A percentile compares a stretch with the other conserved stretches of the same genome.
Evolutionary conservation across 2,113 vertebrate genomes (phyloP).

Genomic region (Bubalus kerabau): DNA sequence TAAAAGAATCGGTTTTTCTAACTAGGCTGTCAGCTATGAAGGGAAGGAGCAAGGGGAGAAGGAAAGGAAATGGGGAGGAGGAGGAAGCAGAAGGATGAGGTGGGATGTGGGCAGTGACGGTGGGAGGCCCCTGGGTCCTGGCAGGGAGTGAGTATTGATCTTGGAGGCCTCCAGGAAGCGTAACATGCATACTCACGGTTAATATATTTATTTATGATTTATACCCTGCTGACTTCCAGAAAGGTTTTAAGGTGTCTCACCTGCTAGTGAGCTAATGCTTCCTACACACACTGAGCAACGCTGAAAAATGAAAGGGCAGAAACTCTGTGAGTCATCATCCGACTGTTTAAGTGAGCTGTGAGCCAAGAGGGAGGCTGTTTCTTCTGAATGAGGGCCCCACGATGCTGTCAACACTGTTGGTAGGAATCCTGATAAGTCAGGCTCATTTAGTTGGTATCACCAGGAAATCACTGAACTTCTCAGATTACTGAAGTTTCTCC

Average conservation of each 20-base stretch:
- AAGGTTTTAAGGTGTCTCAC: constrained; percentile 8
- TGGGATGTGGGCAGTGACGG: background rate
- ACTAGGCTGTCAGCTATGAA: background rate
- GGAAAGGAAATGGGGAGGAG: background rate
- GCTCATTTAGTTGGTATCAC: background rate
- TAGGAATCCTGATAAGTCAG: background rate
- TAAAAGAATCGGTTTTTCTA: background rate
- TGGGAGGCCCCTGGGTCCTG: background rate
- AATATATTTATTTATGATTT: constrained; percentile 45
- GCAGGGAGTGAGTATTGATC: background rate
- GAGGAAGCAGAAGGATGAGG: background rate
- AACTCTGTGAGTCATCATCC: constrained; percentile 20
- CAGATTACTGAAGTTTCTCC: background rate
- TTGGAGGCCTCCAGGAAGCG: background rate
- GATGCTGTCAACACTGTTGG: background rate
- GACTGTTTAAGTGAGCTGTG: background rate
- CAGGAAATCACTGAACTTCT: background rate
- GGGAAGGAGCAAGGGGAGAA: background rate
- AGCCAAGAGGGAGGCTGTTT: background rate
- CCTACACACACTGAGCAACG: constrained; percentile 27
- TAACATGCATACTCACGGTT: background rate
- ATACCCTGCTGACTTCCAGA: constrained; percentile 25
- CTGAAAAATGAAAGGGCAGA: constrained; percentile 29
- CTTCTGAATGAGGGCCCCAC: background rate
- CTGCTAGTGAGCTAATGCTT: constrained; percentile 37